phyloP scores from a whole-genome alignment of 2,797 vertebrate species.

The Pseudochromis fuscus region DNA sequence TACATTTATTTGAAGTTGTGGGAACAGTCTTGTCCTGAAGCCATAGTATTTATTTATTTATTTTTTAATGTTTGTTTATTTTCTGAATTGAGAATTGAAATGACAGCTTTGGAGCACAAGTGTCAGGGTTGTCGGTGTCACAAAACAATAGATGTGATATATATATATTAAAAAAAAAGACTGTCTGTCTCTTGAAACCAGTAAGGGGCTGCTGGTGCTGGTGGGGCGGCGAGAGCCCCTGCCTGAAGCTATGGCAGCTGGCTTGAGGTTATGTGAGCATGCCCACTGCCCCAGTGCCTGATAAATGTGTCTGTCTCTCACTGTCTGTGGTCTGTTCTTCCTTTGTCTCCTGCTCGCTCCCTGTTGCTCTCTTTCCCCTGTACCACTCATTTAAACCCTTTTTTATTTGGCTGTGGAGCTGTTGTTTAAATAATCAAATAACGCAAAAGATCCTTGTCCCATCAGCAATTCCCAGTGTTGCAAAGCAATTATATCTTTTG shows the following conservation, averaged over 20 bases:
- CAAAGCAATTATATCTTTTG: neutral
- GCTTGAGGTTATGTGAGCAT: constrained; percentile 52
- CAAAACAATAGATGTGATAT: constrained; percentile 24
- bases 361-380: constrained; percentile 1
- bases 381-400: neutral
- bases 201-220: constrained; percentile 17
- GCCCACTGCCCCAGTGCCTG: constrained; percentile 24
- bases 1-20: neutral
- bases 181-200: constrained; percentile 9
- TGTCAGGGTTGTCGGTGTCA: constrained; percentile 9
- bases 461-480: neutral
- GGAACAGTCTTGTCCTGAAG: no score
- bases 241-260: constrained; percentile 52
- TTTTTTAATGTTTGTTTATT: neutral
- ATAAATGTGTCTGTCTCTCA: constrained; percentile 44
- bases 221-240: constrained; percentile 18
- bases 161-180: constrained; percentile 30
- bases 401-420: neutral
- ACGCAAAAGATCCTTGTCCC: neutral
- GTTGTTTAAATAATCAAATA: neutral
- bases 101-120: neutral
- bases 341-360: constrained; percentile 11
- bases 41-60: no score
- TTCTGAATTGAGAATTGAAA: neutral
- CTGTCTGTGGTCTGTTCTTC: constrained; percentile 2